Evolutionary conservation across 2,797 vertebrate species (phyloP).

Genomic region (Megalops cyprinoides): DNA sequence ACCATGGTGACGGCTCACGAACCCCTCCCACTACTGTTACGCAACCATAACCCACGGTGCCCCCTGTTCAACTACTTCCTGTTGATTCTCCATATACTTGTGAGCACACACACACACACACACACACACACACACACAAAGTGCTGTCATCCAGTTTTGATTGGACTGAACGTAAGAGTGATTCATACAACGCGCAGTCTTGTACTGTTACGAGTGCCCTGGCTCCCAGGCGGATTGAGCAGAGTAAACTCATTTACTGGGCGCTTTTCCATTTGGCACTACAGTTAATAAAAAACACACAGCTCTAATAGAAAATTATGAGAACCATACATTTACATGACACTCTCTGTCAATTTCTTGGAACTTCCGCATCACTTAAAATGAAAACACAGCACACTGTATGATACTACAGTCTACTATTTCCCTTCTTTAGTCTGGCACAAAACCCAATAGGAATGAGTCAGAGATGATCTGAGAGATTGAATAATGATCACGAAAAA

Average conservation of each 20-base stretch:
- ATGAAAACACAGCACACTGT: constrained; percentile 2
- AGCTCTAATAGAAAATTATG: constrained; percentile 11
- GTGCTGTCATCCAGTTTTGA: too few species aligned
- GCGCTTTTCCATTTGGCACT: neutral
- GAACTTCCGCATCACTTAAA: neutral
- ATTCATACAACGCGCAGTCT: too few species aligned
- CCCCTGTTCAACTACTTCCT: too few species aligned
- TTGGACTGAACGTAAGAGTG: too few species aligned
- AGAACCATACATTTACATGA: neutral
- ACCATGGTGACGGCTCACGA: too few species aligned
- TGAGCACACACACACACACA: neutral
- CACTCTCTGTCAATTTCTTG: too few species aligned
- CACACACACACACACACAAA: neutral
- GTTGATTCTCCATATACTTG: too few species aligned
- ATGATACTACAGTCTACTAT: constrained; percentile 13
- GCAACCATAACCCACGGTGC: too few species aligned
- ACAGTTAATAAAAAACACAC: constrained; percentile 18
- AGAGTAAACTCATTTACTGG: neutral
- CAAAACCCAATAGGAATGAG: neutral
- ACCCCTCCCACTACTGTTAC: too few species aligned
- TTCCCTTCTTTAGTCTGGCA: neutral
- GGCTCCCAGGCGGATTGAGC: neutral
- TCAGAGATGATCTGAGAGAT: neutral
- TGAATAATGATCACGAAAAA: neutral
- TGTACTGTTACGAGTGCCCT: too few species aligned